A percentile compares a stretch with the other conserved stretches of the same genome.
phyloP scores from a whole-genome alignment of 2,888 invertebrate genomes.

The Leptinotarsa rubiginosa region DNA sequence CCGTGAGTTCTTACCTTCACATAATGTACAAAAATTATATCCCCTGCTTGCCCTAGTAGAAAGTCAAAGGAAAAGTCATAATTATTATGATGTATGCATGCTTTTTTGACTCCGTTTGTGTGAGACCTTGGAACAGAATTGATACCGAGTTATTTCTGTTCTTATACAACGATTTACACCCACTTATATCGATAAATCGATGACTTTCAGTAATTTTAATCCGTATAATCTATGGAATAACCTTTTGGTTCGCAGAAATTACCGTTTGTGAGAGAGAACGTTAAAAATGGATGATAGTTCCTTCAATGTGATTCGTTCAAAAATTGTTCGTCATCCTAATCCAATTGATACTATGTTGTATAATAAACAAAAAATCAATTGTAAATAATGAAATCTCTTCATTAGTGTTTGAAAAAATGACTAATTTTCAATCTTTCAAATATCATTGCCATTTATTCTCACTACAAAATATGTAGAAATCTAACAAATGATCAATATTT shows the following conservation, averaged over 20 bases:
- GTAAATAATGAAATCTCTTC: too few species aligned
- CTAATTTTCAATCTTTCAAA: too few species aligned
- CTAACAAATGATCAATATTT: too few species aligned
- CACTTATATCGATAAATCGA: slow-evolving; percentile 4
- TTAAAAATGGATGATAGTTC: background rate
- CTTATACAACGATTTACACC: slow-evolving; percentile 12
- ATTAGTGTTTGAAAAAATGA: too few species aligned
- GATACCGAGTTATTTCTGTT: background rate
- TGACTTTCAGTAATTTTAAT: slow-evolving; percentile 11
- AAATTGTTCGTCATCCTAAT: too few species aligned
- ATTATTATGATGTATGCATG: slow-evolving; percentile 1
- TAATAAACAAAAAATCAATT: too few species aligned
- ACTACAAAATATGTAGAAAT: too few species aligned
- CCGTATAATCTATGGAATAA: background rate
- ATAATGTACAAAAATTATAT: slow-evolving; percentile 2
- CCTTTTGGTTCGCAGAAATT: background rate
- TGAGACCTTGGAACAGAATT: slow-evolving; percentile 16
- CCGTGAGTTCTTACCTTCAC: background rate
- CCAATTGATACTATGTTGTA: too few species aligned
- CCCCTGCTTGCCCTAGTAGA: background rate
- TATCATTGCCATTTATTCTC: too few species aligned
- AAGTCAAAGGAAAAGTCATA: slow-evolving; percentile 1
- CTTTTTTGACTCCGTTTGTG: slow-evolving; percentile 2
- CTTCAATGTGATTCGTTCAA: background rate
- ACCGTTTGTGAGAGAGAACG: background rate